These are phyloP conservation scores for Rhipidura dahli DNA, from an alignment of 2,113 vertebrate species.

Conservation along the genomic window DNA sequence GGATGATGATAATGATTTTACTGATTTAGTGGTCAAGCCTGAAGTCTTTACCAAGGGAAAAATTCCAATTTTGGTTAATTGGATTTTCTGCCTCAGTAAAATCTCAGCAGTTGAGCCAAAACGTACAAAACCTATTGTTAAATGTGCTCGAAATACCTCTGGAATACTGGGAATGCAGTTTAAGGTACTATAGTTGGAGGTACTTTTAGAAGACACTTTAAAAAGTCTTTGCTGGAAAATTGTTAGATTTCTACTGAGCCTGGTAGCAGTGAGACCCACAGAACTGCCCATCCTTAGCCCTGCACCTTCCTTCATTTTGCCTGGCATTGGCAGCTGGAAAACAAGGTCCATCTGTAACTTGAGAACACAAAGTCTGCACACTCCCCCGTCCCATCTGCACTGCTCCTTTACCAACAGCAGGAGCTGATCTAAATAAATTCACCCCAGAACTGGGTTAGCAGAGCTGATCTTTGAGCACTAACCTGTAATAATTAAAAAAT, in stretches of 20 bases:
- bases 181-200: slow-evolving; percentile 18
- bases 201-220: neutral
- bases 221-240: neutral
- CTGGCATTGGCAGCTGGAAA: neutral
- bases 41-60: slow-evolving; percentile 24
- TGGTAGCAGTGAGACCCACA: neutral
- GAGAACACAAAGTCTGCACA: neutral
- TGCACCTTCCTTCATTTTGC: neutral
- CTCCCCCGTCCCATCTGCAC: neutral
- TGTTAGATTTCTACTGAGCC: neutral
- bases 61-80: neutral
- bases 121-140: neutral
- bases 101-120: slow-evolving; percentile 6
- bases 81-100: slow-evolving; percentile 20
- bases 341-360: neutral
- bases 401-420: neutral
- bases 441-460: neutral
- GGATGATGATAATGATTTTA: neutral
- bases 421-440: neutral
- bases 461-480: neutral
- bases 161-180: neutral
- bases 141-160: neutral
- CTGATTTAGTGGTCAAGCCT: neutral
- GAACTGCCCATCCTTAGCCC: neutral
- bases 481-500: neutral